A percentile compares a stretch with the other conserved stretches of the same genome.
Evolutionary conservation across 2,113 vertebrate genomes (phyloP).

Genomic region (Hippolais icterina): DNA sequence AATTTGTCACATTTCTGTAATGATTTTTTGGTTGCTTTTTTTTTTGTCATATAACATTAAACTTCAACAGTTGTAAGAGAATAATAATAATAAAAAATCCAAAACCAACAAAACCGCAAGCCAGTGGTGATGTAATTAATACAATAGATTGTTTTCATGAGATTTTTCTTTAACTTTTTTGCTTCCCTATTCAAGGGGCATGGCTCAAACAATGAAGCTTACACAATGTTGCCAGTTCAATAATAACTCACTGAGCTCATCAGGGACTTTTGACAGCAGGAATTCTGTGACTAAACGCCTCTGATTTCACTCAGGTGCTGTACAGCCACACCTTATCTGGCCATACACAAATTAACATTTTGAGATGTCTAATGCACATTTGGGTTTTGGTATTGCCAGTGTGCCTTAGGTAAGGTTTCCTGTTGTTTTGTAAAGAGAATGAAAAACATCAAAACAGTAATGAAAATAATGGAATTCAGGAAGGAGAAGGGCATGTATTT

Average conservation of each 20-base stretch:
- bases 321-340: neutral
- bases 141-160: neutral
- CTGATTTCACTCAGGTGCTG: neutral
- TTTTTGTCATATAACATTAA: neutral
- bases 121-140: neutral
- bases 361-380: neutral
- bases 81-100: neutral
- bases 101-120: neutral
- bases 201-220: neutral
- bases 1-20: neutral
- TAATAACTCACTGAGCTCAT: neutral
- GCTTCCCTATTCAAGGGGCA: neutral
- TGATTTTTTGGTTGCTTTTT: neutral
- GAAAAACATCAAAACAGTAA: neutral
- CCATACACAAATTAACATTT: neutral
- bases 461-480: neutral
- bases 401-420: neutral
- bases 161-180: neutral
- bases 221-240: neutral
- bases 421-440: neutral
- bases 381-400: neutral
- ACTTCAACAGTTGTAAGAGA: neutral
- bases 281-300: neutral
- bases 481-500: accelerated
- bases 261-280: neutral